These are phyloP conservation scores for Lycocorax pyrrhopterus DNA, from an alignment of 2,113 vertebrate genomes.

Conservation along the genomic window DNA sequence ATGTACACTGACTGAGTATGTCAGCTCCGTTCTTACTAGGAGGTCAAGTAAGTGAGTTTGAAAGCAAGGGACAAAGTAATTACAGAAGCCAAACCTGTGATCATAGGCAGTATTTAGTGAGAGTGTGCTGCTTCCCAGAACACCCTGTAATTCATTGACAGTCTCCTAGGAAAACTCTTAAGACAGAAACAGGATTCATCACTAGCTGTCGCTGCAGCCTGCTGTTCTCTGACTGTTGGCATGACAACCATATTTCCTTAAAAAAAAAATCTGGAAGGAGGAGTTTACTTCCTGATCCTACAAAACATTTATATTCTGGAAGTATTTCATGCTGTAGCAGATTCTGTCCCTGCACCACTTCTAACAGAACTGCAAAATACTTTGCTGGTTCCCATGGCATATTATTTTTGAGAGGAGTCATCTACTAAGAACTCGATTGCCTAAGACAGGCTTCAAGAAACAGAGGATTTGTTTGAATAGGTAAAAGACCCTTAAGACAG, in stretches of 20 bases:
- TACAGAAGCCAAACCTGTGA: neutral
- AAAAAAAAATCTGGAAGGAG: neutral
- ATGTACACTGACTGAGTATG: neutral
- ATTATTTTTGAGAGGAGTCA: neutral
- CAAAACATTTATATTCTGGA: neutral
- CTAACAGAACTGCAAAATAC: neutral
- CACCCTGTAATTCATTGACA: neutral
- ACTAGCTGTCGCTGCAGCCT: conserved; percentile 52
- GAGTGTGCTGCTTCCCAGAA: neutral
- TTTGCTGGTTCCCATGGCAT: neutral
- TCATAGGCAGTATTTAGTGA: neutral
- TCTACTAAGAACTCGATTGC: neutral
- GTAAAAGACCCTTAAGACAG: neutral
- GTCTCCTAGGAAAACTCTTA: neutral
- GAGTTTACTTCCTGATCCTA: neutral
- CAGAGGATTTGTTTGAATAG: neutral
- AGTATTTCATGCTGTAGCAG: neutral
- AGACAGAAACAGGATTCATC: neutral
- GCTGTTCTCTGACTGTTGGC: neutral
- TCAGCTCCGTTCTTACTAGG: neutral
- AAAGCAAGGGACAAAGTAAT: neutral
- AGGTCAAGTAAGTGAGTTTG: neutral
- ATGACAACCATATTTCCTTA: neutral
- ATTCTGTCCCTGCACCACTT: neutral
- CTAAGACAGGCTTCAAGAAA: neutral